A percentile compares a stretch with the other conserved stretches of the same genome.
These are phyloP conservation scores for Pseudotriccus pelzelni DNA, from an alignment of 2,797 vertebrate genomes.

Conservation along the genomic window DNA sequence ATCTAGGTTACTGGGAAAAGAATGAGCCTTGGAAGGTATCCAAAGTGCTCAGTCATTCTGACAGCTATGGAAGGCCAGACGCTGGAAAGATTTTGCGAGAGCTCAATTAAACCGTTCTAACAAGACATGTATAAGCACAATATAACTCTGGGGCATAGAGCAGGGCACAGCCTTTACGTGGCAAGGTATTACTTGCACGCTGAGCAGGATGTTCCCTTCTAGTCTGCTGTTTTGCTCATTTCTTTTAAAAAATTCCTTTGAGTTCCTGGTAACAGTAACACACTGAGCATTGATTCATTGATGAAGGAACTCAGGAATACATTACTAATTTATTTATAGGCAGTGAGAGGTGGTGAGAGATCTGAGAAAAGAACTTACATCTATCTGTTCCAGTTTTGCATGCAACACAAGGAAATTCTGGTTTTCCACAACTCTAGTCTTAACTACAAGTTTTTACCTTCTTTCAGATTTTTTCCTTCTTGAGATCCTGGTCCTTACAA, in stretches of 20 bases:
- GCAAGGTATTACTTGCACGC: neutral
- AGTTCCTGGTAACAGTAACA: neutral
- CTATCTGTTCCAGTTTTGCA: neutral
- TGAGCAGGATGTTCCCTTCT: neutral
- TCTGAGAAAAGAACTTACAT: neutral
- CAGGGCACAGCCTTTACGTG: neutral
- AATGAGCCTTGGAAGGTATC: neutral
- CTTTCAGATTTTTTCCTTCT: neutral
- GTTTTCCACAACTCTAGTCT: neutral
- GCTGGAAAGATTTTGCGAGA: neutral
- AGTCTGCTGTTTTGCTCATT: neutral
- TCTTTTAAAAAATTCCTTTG: neutral
- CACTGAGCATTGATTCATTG: neutral
- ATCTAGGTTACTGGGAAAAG: conserved; percentile 14
- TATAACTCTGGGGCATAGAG: neutral
- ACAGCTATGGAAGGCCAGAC: neutral
- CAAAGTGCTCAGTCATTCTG: neutral
- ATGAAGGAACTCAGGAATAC: neutral
- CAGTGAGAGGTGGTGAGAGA: neutral
- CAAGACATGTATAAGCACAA: neutral
- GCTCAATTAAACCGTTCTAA: neutral
- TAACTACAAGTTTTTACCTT: neutral
- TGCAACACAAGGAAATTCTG: neutral
- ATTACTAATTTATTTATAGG: conserved; percentile 12
- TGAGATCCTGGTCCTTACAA: neutral